phyloP scores from a whole-genome alignment of 2,113 vertebrate species.

The Cyanoramphus novaezelandiae region DNA sequence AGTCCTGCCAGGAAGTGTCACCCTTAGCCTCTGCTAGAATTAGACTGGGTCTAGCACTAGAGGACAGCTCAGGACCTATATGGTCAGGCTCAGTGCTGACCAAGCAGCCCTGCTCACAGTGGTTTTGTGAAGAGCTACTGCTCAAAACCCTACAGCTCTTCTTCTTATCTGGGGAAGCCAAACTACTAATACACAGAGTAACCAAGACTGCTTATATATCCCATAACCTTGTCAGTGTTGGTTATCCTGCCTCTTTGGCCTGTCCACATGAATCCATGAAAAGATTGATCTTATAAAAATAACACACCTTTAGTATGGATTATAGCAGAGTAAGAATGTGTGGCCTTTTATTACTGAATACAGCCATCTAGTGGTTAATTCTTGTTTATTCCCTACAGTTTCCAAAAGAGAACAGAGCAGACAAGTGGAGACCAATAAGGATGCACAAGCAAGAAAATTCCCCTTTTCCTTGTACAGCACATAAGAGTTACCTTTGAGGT shows the following conservation, averaged over 20 bases:
- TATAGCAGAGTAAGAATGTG: accelerated
- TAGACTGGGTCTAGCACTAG: neutral
- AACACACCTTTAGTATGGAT: accelerated
- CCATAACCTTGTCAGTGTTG: neutral
- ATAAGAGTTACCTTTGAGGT: neutral
- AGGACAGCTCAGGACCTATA: neutral
- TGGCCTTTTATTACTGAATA: neutral
- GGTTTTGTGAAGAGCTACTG: neutral
- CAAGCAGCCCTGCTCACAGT: neutral
- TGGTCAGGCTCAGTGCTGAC: neutral
- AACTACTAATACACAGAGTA: neutral
- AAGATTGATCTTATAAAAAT: neutral
- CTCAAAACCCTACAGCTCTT: neutral
- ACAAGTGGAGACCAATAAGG: neutral
- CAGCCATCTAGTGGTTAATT: slow-evolving; percentile 69
- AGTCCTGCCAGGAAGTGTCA: neutral
- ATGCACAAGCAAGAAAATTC: neutral
- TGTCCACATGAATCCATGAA: neutral
- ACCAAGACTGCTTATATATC: neutral
- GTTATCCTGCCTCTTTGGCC: neutral
- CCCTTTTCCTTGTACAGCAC: neutral
- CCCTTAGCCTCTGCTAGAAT: neutral
- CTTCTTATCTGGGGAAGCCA: neutral
- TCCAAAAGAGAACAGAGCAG: neutral
- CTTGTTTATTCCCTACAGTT: neutral